These are phyloP conservation scores for Isaurus tuberculatus DNA, from an alignment of 92 coral and sea anemone species.

Conservation along the genomic window DNA sequence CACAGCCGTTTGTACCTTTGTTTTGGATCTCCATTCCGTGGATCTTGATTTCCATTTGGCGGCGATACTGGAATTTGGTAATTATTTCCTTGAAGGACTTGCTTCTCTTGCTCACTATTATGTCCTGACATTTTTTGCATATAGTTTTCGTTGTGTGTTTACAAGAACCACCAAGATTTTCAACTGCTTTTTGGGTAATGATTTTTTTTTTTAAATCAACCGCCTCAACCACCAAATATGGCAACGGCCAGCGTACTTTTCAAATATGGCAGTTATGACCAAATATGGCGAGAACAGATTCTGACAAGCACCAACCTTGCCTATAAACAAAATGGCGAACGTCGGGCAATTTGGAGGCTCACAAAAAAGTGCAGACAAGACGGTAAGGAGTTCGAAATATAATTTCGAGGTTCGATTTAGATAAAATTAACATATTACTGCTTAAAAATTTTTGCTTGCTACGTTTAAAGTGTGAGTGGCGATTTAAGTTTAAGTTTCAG, in stretches of 20 bases:
- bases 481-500: too few relatives aligned
- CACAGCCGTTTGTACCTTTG: constrained; percentile 10
- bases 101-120: constrained; percentile 5
- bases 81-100: constrained; percentile 35
- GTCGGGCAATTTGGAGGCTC: constrained; percentile 1
- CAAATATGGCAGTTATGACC: constrained; percentile 36
- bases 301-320: background rate
- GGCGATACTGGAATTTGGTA: constrained; percentile 27
- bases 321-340: constrained; percentile 36
- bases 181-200: background rate
- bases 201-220: constrained; percentile 34
- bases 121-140: constrained; percentile 28
- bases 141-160: background rate
- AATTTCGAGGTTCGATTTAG: too few relatives aligned
- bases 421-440: too few relatives aligned
- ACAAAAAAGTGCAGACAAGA: background rate
- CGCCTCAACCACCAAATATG: constrained; percentile 46
- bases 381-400: background rate
- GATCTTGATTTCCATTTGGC: constrained; percentile 13
- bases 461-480: too few relatives aligned
- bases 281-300: constrained; percentile 3
- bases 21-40: constrained; percentile 9
- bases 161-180: background rate
- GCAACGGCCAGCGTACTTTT: background rate
- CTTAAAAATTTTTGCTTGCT: too few relatives aligned